Base-by-base conservation (phyloP, 1,140 invertebrate species). In the Teleogryllus occipitalis region DNA sequence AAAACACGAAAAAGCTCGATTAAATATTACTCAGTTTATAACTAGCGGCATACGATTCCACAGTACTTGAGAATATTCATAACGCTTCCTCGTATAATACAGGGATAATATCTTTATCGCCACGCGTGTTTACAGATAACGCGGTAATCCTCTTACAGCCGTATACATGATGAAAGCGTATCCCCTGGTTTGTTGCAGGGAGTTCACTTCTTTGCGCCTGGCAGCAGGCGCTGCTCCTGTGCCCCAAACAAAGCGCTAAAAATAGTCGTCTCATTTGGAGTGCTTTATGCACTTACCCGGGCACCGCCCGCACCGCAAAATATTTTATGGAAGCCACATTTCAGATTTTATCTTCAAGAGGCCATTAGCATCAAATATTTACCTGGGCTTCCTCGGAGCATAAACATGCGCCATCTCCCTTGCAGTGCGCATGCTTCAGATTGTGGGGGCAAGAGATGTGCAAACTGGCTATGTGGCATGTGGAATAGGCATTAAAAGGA, bases 61-160 rank as follows among this genome's bases (percentile, higher is more conserved):
- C 10, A 65, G 54, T 65, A 65, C 54, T 65, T 65, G 54, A 65
- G 54, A 65, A 65, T 65, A 65, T 65, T 65, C 54, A 65, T 65
- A 65, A 65, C 54, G 10, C 10, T 65, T 65, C 10, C 54, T 65
- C 54, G 54, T 65, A 65, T 65, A 65, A 65, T 65, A 65, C 54
- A 10, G 18, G 18, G 54, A 65, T 65, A 65, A 65, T 65, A 65
- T 65, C 54, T 65, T 65, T 65, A 65, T 65, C 10, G 54, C 18
- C 54, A 65, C 54, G 10, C 18, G 54, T 65, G 54, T 65, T 65
- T 14, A 7, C 54, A 14, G 54, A 65, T 65, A 65, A 14, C 54
- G 54, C 54, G 18, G 10, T 65, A 65, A 65, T 65, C 54, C 18
- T 65, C 54, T 65, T 65, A 65, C 10, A 2, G 18, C 7, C 18